Base-by-base conservation (phyloP, 2,113 vertebrate genomes). In the Aegotheles bennettii region DNA sequence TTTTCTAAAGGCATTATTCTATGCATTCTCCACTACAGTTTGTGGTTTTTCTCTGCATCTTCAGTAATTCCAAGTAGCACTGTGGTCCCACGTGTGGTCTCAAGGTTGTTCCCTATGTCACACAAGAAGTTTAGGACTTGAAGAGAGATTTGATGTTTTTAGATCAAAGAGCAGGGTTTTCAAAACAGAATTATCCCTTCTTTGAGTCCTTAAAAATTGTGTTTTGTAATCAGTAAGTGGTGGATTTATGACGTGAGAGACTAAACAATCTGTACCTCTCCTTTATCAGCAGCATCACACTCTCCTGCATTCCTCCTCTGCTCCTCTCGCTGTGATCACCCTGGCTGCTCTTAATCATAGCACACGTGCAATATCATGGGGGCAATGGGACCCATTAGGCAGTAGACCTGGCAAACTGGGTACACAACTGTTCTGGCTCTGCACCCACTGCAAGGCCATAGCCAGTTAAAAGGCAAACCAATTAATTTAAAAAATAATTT, bases 211-310 rank as follows among this genome's bases (percentile, higher is more conserved):
- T 40, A 48, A 80, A 59, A 83, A 60, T 11, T 9, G 48, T 24
- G 23, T 15, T 88, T 45, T 35, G 67, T 48, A 76, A 63, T 76
- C 68, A 31, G 54, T 50, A 82, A 28, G 76, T 60, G 43, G 63
- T 48, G 75, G 83, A 92, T 96, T 92, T 92, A 86, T 79, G 89
- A 88, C 0, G 24, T 83, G 83, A 92, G 67, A 86, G 80, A 80
- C 28, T 61, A 57, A 92, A 90, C 63, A 84, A 31, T 28, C 63
- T 77, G 43, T 43, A 60, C 63, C 54, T 80, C 59, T 61, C 28
- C 54, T 88, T 92, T 60, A 80, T 64, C 35, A 2, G 36, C 2
- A 43, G 50, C 50, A 77, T 93, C 42, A 6, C 81, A 2, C 51
- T 38, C 70, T 78, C 43, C 82, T 59, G 88, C 43, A 43, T 68